phyloP scores from a whole-genome alignment of 2,888 invertebrate species.

The Ephialtes manifestator region DNA sequence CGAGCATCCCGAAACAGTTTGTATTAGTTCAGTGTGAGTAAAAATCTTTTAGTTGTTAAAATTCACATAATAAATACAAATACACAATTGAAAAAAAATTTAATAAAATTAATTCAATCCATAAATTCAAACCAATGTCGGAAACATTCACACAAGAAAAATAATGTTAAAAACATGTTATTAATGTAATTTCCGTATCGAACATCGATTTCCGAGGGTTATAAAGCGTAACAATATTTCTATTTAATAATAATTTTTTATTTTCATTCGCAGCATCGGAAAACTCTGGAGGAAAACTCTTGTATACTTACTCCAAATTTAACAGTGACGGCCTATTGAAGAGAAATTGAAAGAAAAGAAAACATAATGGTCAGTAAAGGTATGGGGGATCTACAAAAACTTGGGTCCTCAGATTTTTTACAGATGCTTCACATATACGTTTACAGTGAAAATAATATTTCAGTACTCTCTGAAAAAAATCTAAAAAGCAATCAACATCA shows the following conservation, averaged over 20 bases:
- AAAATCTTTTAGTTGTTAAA: neutral
- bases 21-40: neutral
- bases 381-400: neutral
- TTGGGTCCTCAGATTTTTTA: neutral
- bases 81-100: neutral
- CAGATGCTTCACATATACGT: neutral
- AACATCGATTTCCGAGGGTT: conserved; percentile 4
- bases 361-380: conserved; percentile 59
- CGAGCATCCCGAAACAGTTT: neutral
- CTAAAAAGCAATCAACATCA: too few species aligned
- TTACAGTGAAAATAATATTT: too few species aligned
- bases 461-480: too few species aligned
- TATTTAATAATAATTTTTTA: conserved; percentile 7
- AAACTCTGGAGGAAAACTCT: conserved; percentile 11
- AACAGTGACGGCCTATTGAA: conserved; percentile 80
- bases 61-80: neutral
- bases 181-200: neutral
- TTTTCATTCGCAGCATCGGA: conserved; percentile 27
- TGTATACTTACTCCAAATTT: conserved; percentile 82
- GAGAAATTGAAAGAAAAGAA: conserved; percentile 73
- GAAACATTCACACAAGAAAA: neutral
- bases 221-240: conserved; percentile 14
- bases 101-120: neutral
- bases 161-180: neutral
- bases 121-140: neutral